phyloP scores from a whole-genome alignment of 2,113 vertebrate species.

The Sebastes fasciatus region DNA sequence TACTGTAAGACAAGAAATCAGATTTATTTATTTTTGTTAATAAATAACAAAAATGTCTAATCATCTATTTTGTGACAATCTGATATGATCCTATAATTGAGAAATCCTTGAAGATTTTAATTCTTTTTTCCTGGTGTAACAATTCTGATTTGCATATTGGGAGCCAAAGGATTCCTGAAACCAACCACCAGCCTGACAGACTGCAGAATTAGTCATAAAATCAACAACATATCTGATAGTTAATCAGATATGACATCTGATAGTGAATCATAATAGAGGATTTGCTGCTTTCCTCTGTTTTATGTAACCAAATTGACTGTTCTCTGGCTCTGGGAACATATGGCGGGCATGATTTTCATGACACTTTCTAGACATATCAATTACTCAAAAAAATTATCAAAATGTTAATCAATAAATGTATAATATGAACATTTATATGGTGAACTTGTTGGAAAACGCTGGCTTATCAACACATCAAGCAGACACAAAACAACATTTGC shows the following conservation, averaged over 20 bases:
- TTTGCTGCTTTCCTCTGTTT: too few species aligned
- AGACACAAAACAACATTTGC: too few species aligned
- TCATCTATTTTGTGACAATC: neutral
- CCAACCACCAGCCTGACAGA: neutral
- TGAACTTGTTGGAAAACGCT: too few species aligned
- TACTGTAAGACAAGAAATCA: too few species aligned
- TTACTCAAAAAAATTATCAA: neutral
- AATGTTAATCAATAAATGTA: too few species aligned
- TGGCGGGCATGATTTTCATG: neutral
- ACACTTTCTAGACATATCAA: neutral
- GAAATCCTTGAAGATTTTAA: neutral
- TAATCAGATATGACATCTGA: neutral
- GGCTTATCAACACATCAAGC: too few species aligned
- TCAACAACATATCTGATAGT: neutral
- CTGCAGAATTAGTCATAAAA: neutral
- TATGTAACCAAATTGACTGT: too few species aligned
- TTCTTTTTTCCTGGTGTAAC: neutral
- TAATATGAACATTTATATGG: too few species aligned
- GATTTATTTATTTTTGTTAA: too few species aligned
- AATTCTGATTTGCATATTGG: neutral
- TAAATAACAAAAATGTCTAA: too few species aligned
- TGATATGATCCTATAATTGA: neutral
- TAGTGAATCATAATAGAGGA: too few species aligned
- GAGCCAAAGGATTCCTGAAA: neutral
- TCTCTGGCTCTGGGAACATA: too few species aligned